phyloP scores from a whole-genome alignment of 2,888 invertebrate genomes.

The Cylloceria caligata region DNA sequence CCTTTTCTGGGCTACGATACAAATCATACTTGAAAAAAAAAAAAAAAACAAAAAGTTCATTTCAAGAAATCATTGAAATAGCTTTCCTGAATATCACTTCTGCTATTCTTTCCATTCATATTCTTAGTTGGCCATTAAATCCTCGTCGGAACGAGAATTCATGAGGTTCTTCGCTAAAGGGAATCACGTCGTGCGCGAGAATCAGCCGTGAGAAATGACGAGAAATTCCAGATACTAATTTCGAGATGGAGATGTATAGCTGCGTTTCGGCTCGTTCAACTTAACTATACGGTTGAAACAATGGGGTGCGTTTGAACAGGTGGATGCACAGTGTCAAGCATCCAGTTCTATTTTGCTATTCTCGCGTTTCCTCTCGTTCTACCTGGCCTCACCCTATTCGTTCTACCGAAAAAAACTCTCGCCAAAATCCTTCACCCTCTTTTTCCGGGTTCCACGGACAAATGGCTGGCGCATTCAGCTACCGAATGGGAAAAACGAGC shows the following conservation, averaged over 20 bases:
- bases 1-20: too few relatives aligned
- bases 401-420: background rate
- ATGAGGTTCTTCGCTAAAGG: background rate
- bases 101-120: background rate
- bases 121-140: background rate
- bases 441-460: slow-evolving; percentile 49
- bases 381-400: background rate
- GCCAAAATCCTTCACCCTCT: slow-evolving; percentile 43
- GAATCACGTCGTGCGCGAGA: slow-evolving; percentile 17
- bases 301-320: slow-evolving; percentile 61
- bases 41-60: too few relatives aligned
- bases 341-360: slow-evolving; percentile 38
- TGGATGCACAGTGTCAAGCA: slow-evolving; percentile 65
- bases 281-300: slow-evolving; percentile 56
- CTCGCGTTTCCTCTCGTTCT: slow-evolving; percentile 32
- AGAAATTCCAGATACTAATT: slow-evolving; percentile 56
- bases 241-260: slow-evolving; percentile 52
- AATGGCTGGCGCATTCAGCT: slow-evolving; percentile 59
- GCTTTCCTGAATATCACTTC: background rate
- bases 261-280: slow-evolving; percentile 44
- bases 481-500: slow-evolving; percentile 42
- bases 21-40: too few relatives aligned
- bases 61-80: background rate
- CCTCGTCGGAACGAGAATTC: slow-evolving; percentile 3
- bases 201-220: slow-evolving; percentile 35